Evolutionary conservation across 2,113 vertebrate genomes (phyloP).

Genomic region (Boleophthalmus pectinirostris): DNA sequence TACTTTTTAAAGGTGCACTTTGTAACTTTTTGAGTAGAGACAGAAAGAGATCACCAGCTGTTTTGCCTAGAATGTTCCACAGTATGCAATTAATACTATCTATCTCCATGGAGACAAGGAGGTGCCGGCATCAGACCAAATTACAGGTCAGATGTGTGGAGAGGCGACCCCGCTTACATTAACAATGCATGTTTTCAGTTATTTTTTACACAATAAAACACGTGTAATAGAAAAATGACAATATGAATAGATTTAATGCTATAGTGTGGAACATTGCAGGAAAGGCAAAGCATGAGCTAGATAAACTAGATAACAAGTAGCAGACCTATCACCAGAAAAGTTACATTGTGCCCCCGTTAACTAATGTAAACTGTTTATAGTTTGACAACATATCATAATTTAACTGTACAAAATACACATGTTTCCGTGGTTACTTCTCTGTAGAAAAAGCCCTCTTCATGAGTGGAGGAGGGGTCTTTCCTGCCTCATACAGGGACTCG

Average conservation of each 20-base stretch:
- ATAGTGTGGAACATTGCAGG: background rate
- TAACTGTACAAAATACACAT: background rate
- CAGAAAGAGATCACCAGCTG: too few species aligned
- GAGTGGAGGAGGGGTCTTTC: constrained; percentile 88
- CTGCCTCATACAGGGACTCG: constrained; percentile 90
- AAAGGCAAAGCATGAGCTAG: background rate
- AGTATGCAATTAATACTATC: too few species aligned
- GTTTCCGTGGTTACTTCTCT: constrained; percentile 82
- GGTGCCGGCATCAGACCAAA: too few species aligned
- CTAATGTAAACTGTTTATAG: background rate
- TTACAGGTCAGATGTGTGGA: too few species aligned
- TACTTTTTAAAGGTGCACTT: background rate
- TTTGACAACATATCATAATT: background rate
- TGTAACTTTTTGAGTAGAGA: background rate
- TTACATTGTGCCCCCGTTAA: background rate
- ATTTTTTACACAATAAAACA: too few species aligned
- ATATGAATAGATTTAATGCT: background rate
- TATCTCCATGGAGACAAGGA: too few species aligned
- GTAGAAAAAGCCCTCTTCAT: constrained; percentile 99
- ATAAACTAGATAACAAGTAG: too few species aligned
- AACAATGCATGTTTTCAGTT: too few species aligned
- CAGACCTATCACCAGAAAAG: background rate
- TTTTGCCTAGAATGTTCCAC: too few species aligned
- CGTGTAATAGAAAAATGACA: too few species aligned
- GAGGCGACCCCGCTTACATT: too few species aligned